Base-by-base conservation (phyloP, 1,140 invertebrate species). In the Drosophila melanica region DNA sequence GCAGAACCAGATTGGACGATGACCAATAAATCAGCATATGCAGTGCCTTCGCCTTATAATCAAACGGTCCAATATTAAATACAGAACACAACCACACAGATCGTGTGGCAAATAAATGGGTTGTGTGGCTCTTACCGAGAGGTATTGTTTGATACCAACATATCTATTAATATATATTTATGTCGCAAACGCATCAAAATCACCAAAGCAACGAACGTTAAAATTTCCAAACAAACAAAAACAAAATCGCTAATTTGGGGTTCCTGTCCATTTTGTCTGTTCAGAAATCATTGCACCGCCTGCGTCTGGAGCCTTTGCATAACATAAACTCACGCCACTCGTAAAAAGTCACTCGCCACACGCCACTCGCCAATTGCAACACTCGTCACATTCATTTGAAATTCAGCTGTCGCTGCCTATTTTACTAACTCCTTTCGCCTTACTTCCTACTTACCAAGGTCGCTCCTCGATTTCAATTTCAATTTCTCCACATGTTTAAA, bases 41-140 rank as follows among this genome's bases (percentile, higher is more conserved):
- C 79, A 11, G 59, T 77, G 57, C 69, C 79, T 67, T 77, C 74
- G 45, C 53, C 58, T 33, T 55, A 23, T 41, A 77, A 77, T 62
- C 53, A 66, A 62, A 71, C 50, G 60, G 68, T 79, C 37, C 73
- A 20, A 53, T 67, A 44, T 33, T 64, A 63, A 62, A 16, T 5
- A 18, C 39, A 47, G 16, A 27, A 53, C 53, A 18, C 33, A 30
- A 30, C 20, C 20, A 2, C 20, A 23, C 20, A 35, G 33, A 20
- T 58, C 45, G 27, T 42, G 23, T 10, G 33, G 35, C 20, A 35
- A 35, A 35, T 10, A 35, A 35, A 10, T 37, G 35, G 63, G 65
- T 65, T 72, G 45, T 72, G 45, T 59, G 48, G 44, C 48, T 70
- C 63, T 80, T 85, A 71, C 70, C 84, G 76, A 64, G 65, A 89